These are phyloP conservation scores for Meteorus colon DNA, from an alignment of 2,888 invertebrate genomes.

Conservation along the genomic window DNA sequence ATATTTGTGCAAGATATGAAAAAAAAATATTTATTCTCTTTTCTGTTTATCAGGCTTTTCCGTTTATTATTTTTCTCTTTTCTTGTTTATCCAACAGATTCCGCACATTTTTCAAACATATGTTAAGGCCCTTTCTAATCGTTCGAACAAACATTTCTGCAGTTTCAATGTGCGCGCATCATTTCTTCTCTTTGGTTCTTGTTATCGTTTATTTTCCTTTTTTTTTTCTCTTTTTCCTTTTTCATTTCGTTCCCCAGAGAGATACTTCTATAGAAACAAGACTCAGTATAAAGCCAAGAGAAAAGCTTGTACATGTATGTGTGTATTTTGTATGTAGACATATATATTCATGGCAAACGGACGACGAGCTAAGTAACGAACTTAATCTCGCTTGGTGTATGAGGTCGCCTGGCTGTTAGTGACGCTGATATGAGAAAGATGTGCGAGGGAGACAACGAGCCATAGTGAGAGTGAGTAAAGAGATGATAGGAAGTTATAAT, in stretches of 20 bases:
- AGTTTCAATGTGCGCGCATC: constrained; percentile 18
- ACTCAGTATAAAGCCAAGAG: constrained; percentile 14
- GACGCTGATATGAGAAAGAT: constrained; percentile 21
- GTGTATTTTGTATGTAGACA: background rate
- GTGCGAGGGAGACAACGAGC: constrained; percentile 10
- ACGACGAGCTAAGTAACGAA: constrained; percentile 43
- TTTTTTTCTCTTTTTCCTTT: constrained; percentile 11
- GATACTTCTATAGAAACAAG: constrained; percentile 40
- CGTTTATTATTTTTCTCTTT: background rate
- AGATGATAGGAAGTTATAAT: constrained; percentile 58
- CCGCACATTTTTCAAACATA: constrained; percentile 34
- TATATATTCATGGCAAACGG: constrained; percentile 39
- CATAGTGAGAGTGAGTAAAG: constrained; percentile 11
- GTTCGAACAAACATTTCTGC: constrained; percentile 51
- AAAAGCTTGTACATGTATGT: background rate
- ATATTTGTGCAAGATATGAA: constrained; percentile 57
- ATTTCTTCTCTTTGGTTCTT: constrained; percentile 13
- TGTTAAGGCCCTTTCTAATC: constrained; percentile 51
- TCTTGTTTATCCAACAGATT: constrained; percentile 13
- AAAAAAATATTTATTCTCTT: constrained; percentile 17
- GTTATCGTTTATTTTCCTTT: constrained; percentile 19
- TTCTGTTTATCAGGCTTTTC: background rate
- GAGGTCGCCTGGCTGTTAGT: constrained; percentile 31
- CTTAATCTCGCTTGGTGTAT: constrained; percentile 41
- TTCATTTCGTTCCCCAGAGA: constrained; percentile 27